Conservation (phyloP, 2,113 vertebrate genomes). For the Thymallus thymallus region DNA sequence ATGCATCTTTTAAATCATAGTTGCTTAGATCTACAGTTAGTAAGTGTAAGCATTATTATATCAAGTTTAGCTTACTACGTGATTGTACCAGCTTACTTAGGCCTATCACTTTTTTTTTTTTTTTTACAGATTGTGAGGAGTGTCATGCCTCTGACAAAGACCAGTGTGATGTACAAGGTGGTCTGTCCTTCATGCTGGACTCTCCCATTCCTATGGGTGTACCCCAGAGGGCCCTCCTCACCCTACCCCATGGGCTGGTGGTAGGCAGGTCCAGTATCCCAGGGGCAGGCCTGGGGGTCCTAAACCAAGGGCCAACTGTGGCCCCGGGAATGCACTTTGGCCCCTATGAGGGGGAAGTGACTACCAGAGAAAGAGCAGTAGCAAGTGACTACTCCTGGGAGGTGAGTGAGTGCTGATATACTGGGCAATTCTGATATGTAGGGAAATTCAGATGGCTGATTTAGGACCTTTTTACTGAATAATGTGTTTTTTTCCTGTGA, state of each 20-base stretch:
- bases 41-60: too few species aligned
- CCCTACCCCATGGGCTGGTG: slow-evolving; percentile 75
- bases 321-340: slow-evolving; percentile 81
- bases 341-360: slow-evolving; percentile 76
- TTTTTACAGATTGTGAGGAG: slow-evolving; percentile 74
- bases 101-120: too few species aligned
- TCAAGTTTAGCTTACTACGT: too few species aligned
- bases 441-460: not conserved
- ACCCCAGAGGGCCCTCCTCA: slow-evolving; percentile 74
- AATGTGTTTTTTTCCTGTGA: too few species aligned
- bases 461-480: too few species aligned
- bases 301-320: slow-evolving; percentile 72
- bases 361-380: slow-evolving; percentile 68
- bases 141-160: slow-evolving; percentile 75
- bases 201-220: slow-evolving; percentile 56
- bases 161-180: slow-evolving; percentile 61
- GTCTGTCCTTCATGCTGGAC: slow-evolving; percentile 75
- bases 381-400: slow-evolving; percentile 81
- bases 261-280: slow-evolving; percentile 76
- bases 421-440: too few species aligned
- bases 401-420: slow-evolving; percentile 60
- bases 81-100: too few species aligned
- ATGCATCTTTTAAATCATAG: too few species aligned
- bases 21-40: too few species aligned
- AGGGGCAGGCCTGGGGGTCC: slow-evolving; percentile 76